Evolutionary conservation across 35 echinoderm and acorn worm species (phyloP).

Genomic region (Holothuria glaberrima): DNA sequence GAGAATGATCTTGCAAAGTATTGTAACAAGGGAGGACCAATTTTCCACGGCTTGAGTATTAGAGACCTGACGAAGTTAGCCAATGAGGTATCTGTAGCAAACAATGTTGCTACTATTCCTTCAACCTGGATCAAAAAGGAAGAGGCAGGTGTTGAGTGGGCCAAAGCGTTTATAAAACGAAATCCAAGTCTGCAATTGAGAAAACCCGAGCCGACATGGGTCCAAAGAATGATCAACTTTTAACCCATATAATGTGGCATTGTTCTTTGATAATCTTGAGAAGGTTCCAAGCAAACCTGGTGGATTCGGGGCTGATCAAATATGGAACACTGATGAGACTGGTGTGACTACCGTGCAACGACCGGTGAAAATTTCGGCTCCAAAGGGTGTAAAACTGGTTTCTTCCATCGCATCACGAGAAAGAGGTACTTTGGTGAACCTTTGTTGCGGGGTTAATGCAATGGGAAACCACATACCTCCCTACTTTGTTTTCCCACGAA

Average conservation of each 20-base stretch:
- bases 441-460: constrained; percentile 23
- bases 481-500: constrained; percentile 46
- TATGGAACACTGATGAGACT: constrained; percentile 54
- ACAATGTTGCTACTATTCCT: constrained; percentile 6
- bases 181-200: constrained; percentile 28
- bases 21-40: no score
- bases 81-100: not conserved
- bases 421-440: constrained; percentile 29
- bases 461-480: constrained; percentile 30
- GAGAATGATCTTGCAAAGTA: no score
- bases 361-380: not conserved
- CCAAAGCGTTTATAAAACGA: constrained; percentile 12
- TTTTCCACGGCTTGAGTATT: no score
- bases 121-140: not conserved
- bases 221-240: constrained; percentile 22
- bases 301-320: constrained; percentile 17
- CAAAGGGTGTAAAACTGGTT: constrained; percentile 8
- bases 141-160: constrained; percentile 13
- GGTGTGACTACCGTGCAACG: constrained; percentile 43
- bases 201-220: constrained; percentile 34
- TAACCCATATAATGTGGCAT: constrained; percentile 25
- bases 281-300: not conserved
- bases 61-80: no score
- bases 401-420: not conserved
- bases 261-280: constrained; percentile 52